phyloP scores from a whole-genome alignment of 2,888 invertebrate species.

The Drosophila yooni region DNA sequence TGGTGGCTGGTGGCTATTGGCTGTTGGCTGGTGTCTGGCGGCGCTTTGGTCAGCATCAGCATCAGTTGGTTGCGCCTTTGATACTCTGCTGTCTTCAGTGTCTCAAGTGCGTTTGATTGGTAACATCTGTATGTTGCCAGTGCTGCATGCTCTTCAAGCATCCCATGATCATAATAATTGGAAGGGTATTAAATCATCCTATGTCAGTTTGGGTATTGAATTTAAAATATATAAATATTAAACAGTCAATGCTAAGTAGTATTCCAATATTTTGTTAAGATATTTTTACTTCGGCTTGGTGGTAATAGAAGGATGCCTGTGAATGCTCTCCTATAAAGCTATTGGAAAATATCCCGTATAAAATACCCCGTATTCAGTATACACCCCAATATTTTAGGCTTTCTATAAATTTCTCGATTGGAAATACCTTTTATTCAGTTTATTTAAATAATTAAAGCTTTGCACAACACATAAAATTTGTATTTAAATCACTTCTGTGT shows the following conservation, averaged over 20 bases:
- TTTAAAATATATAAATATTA: not conserved
- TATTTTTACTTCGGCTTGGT: not conserved
- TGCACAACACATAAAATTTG: not conserved
- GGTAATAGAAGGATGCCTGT: not conserved
- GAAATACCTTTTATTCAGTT: not conserved
- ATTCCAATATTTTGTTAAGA: not conserved
- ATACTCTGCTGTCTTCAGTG: conserved; percentile 21
- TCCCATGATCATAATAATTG: not conserved
- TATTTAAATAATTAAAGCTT: not conserved
- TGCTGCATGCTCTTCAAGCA: conserved; percentile 1
- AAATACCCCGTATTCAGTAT: not conserved
- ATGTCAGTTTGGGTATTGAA: not conserved
- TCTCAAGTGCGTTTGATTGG: conserved; percentile 72
- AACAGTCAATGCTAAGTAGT: not conserved
- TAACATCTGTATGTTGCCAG: conserved; percentile 37
- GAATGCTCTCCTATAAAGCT: not conserved
- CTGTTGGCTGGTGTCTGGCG: not conserved
- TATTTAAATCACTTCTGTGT: not conserved
- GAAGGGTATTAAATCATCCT: not conserved
- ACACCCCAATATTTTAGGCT: not conserved
- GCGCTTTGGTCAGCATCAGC: conserved; percentile 45
- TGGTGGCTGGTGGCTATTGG: conserved; percentile 20
- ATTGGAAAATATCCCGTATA: not conserved
- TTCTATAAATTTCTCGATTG: not conserved
- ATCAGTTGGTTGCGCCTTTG: conserved; percentile 41